A percentile compares a stretch with the other conserved stretches of the same genome.
These are phyloP conservation scores for Tylochromis polylepis DNA, from an alignment of 2,113 vertebrate genomes.

Conservation along the genomic window DNA sequence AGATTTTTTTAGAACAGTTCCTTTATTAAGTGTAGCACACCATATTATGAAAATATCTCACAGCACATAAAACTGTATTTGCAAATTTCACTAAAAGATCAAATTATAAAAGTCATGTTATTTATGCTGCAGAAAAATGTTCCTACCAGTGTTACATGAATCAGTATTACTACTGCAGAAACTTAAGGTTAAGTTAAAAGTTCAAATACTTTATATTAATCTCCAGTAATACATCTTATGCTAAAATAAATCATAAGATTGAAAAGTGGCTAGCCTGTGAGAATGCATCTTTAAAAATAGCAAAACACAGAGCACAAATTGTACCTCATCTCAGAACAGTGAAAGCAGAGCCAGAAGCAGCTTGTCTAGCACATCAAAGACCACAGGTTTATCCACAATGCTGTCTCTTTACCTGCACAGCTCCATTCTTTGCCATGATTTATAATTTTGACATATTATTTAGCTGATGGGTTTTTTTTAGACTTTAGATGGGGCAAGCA, in stretches of 20 bases:
- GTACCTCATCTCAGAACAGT: neutral
- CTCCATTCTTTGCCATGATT: too few relatives aligned
- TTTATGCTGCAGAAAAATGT: neutral
- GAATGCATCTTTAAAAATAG: neutral
- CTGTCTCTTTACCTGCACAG: too few relatives aligned
- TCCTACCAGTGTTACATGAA: neutral
- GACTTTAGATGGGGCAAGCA: neutral
- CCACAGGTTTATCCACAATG: neutral
- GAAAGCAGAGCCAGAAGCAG: neutral
- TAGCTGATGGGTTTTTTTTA: too few relatives aligned
- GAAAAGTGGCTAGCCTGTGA: neutral
- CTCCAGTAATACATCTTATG: fast-evolving
- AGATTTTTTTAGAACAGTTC: neutral
- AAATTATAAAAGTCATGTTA: neutral
- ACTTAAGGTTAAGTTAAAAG: neutral
- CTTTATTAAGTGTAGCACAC: neutral
- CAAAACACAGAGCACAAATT: neutral
- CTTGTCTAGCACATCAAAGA: neutral
- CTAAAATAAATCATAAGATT: neutral
- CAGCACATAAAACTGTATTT: neutral
- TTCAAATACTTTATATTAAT: neutral
- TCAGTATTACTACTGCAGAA: neutral
- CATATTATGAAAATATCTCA: fast-evolving
- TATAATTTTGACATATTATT: too few relatives aligned
- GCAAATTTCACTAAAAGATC: neutral